Percentiles rank a stretch among this genome's conserved stretches.
These are phyloP conservation scores for Pogonocherus hispidulus DNA, from an alignment of 2,888 invertebrate species.

Conservation along the genomic window DNA sequence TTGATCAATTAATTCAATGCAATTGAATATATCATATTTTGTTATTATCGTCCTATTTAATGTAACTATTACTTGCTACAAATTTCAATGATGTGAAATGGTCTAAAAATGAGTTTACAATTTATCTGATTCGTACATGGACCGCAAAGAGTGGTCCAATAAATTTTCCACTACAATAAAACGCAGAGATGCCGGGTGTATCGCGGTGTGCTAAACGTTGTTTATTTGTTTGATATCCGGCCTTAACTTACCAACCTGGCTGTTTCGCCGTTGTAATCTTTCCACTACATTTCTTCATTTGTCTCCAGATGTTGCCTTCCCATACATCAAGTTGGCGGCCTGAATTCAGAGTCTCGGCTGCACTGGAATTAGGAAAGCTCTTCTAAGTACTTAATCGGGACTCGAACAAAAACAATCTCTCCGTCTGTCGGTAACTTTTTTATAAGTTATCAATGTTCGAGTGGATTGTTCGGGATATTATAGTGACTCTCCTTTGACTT, in stretches of 20 bases:
- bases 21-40: no score
- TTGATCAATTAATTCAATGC: no score
- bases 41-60: no score
- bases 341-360: conserved; percentile 37
- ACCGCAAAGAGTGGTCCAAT: conserved; percentile 25
- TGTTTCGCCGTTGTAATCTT: conserved; percentile 57
- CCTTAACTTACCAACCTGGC: conserved; percentile 55
- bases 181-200: conserved; percentile 41
- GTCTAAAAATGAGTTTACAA: background rate
- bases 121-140: conserved; percentile 24
- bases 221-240: conserved; percentile 65
- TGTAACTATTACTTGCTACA: no score
- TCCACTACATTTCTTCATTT: conserved; percentile 64
- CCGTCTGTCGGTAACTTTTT: conserved; percentile 35
- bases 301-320: conserved; percentile 56
- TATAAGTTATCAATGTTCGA: conserved; percentile 41
- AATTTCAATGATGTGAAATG: no score
- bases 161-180: conserved; percentile 45
- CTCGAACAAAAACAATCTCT: conserved; percentile 39
- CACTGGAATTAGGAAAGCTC: conserved; percentile 48
- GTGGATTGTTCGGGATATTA: conserved; percentile 39
- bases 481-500: conserved; percentile 38
- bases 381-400: conserved; percentile 40
- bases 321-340: conserved; percentile 55
- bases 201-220: conserved; percentile 56